These are phyloP conservation scores for Leucophenga maculata DNA, from an alignment of 2,888 invertebrate genomes.

Conservation along the genomic window DNA sequence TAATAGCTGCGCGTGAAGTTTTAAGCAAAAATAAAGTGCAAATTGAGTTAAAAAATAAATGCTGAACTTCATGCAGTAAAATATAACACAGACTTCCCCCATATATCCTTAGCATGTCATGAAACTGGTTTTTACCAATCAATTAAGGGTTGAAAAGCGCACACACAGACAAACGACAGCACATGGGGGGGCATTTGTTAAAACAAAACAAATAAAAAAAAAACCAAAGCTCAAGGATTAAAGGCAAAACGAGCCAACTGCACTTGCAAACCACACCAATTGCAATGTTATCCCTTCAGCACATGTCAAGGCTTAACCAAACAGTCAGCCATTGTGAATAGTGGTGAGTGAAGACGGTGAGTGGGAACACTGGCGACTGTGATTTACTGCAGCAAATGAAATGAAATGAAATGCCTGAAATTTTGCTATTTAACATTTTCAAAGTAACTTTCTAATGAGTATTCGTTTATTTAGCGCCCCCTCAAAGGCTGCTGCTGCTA, in stretches of 20 bases:
- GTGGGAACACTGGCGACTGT: background rate
- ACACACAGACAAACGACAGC: background rate
- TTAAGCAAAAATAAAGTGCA: too few relatives aligned
- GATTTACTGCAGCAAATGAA: constrained; percentile 10
- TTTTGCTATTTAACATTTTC: background rate
- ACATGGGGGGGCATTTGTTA: too few relatives aligned
- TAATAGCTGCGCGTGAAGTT: too few relatives aligned
- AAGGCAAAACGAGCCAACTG: background rate
- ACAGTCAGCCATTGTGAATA: background rate
- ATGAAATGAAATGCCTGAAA: background rate
- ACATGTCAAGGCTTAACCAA: background rate
- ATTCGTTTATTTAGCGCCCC: background rate
- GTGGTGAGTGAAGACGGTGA: constrained; percentile 1
- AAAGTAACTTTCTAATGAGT: constrained; percentile 12
- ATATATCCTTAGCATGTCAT: background rate
- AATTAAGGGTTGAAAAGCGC: constrained; percentile 30
- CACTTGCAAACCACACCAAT: constrained; percentile 11
- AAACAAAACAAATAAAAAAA: too few relatives aligned
- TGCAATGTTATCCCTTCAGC: background rate
- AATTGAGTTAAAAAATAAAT: background rate
- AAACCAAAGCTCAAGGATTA: background rate
- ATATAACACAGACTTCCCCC: background rate
- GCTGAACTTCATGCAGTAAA: background rate
- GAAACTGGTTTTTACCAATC: background rate
- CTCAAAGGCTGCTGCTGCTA: background rate